Percentiles rank a stretch among this genome's conserved stretches.
Conservation (phyloP, 2,888 invertebrate species). For the Luperina nickerlii region DNA sequence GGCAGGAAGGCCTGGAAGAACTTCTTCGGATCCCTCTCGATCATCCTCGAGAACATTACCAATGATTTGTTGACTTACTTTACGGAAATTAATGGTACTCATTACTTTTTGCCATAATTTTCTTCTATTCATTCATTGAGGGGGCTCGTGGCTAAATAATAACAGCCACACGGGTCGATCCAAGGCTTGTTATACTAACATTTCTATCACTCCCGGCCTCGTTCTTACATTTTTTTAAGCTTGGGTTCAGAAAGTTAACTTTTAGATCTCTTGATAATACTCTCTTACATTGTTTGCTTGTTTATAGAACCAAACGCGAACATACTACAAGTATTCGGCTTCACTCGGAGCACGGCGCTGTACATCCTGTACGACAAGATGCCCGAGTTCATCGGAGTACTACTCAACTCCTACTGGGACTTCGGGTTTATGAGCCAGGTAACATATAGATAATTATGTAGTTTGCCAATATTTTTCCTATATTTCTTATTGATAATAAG, state of each 20-base stretch:
- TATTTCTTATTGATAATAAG: background rate
- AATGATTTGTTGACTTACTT: constrained; percentile 82
- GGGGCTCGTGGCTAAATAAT: background rate
- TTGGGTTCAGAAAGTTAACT: background rate
- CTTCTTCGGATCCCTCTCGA: constrained; percentile 78
- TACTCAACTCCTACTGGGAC: constrained; percentile 87
- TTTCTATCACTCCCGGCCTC: background rate
- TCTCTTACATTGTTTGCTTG: constrained; percentile 30
- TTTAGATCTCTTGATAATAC: background rate
- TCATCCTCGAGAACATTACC: constrained; percentile 75
- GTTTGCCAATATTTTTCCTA: background rate
- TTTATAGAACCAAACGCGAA: constrained; percentile 80
- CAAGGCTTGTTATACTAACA: background rate
- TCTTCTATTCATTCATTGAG: no score
- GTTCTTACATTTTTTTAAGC: background rate
- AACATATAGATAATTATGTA: constrained; percentile 7
- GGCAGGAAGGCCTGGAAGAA: constrained; percentile 78
- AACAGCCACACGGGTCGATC: no score
- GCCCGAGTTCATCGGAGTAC: constrained; percentile 81
- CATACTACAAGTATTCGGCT: constrained; percentile 83
- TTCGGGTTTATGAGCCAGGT: constrained; percentile 88
- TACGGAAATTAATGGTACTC: constrained; percentile 81
- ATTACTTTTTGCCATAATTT: no score
- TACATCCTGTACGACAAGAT: constrained; percentile 83
- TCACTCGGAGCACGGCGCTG: constrained; percentile 82